Conservation (phyloP, 2,888 invertebrate species). For the Oscheius myriophilus region DNA sequence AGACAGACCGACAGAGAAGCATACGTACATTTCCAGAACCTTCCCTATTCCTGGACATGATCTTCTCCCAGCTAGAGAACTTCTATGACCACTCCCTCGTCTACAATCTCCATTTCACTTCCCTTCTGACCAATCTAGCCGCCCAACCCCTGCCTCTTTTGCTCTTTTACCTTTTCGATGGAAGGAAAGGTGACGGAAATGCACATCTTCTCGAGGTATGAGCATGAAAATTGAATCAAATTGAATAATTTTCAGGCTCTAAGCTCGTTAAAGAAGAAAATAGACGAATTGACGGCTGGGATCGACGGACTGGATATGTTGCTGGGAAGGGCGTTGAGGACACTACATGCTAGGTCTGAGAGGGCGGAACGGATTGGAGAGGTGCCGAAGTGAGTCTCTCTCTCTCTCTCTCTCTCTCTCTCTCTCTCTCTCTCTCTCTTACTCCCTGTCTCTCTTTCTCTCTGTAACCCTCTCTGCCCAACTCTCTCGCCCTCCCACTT, state of each 20-base stretch:
- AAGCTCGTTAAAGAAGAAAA: conserved; percentile 14
- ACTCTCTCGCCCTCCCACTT: too few species aligned
- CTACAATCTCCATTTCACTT: conserved; percentile 71
- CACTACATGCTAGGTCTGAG: conserved; percentile 34
- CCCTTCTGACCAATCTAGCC: conserved; percentile 85
- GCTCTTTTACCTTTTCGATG: conserved; percentile 84
- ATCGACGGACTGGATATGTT: conserved; percentile 73
- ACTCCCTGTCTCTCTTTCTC: too few species aligned
- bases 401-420: background rate
- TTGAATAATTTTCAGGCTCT: conserved; percentile 3
- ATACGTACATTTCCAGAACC: conserved; percentile 37
- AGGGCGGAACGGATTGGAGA: conserved; percentile 29
- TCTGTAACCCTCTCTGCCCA: too few species aligned
- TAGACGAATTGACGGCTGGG: conserved; percentile 78
- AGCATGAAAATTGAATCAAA: background rate
- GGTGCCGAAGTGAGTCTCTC: conserved; percentile 18
- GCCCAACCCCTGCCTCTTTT: conserved; percentile 88
- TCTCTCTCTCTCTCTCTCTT: background rate
- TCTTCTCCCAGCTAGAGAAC: conserved; percentile 41
- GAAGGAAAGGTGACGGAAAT: conserved; percentile 18
- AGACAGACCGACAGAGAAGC: too few species aligned
- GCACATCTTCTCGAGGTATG: conserved; percentile 27
- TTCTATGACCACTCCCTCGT: conserved; percentile 42
- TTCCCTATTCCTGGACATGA: conserved; percentile 35
- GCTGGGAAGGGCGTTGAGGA: conserved; percentile 46